Evolutionary conservation across 2,888 invertebrate species (phyloP), one percentile per base, ranked within the genome.

Genomic region (Orthosia cruda): DNA sequence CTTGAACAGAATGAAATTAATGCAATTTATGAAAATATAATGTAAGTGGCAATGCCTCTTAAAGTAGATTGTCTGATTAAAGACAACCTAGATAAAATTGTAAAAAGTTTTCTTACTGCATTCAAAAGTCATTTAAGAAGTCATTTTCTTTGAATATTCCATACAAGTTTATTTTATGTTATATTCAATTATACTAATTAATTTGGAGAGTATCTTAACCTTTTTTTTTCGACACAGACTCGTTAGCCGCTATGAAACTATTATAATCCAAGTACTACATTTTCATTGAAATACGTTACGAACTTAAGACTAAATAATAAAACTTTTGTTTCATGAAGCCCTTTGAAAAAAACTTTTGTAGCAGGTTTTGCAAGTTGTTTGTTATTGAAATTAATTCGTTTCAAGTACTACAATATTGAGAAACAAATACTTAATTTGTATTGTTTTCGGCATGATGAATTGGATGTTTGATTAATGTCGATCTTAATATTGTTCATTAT

Each of bases 341-440:
- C 66, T 80, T 80, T 65, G 59, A 72, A 71, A 58, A 62, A 47
- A 86, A 75, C 71, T 80, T 83, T 58, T 55, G 45, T 26, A 73
- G 73, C 26, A 67, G 64, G 72, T 77, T 83, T 84, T 80, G 71
- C 67, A 75, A 79, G 71, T 80, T 82, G 71, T 78, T 80, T 71
- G 58, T 74, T 76, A 78, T 82, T 67, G 59, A 85, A 67, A 80
- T 77, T 83, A 86, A 83, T 84, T 85, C 81, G 65, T 70, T 76
- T 52, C 52, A 78, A 78, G 73, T 75, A 74, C 63, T 80, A 72
- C 78, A 85, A 68, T 67, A 76, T 72, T 73, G 50, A 57, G 57
- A 72, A 83, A 67, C 85, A 85, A 80, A 84, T 76, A 85, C 80
- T 77, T 62, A 18, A 73, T 52, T 77, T 71, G 57, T 67, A 58